Evolutionary conservation across 1,140 invertebrate species (phyloP), one percentile per base, ranked within the genome.

Genomic region (Frieseomelitta varia): DNA sequence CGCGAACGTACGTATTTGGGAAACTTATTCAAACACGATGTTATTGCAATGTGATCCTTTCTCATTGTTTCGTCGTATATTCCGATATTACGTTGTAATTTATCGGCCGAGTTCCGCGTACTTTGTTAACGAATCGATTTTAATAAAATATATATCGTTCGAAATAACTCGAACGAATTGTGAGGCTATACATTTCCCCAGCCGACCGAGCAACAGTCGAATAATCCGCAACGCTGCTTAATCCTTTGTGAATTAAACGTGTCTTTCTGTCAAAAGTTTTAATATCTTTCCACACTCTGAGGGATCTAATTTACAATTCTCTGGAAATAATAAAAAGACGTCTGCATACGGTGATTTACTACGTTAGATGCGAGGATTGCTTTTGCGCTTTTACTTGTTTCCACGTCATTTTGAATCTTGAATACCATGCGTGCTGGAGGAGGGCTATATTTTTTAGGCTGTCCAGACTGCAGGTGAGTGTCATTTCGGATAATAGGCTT

Each of bases 41-140:
- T 71, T 81, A 76, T 85, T 61, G 72, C 79, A 61, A 82, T 30
- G 58, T 76, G 84, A 81, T 81, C 72, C 72, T 81, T 81, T 61
- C 79, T 82, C 84, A 76, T 85, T 85, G 84, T 85, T 85, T 55
- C 84, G 39, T 27, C n/a, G 27, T 34, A 39, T 61, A 58, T 81
- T 51, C 63, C 63, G 79, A 85, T 85, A 81, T 85, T 85, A 81
- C 65, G 79, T 30, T 53, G 19, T 76, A 81, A 81, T 61, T 85
- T 85, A 81, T 63, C 65, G 27, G 17, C 30, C 73, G 61, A 74
- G 61, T n/a, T 8, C 1, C 4, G 51, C 8, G 30, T 53, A 51
- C 58, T n/a, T 61, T 72, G 67, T 75, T 67, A 81, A 81, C 69
- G 53, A 51, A 75, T 72, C 83, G 68, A 58, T 79, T 79, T 72